Evolutionary conservation across 2,888 invertebrate species (phyloP).

Genomic region (Mesorhabditis sp.): DNA sequence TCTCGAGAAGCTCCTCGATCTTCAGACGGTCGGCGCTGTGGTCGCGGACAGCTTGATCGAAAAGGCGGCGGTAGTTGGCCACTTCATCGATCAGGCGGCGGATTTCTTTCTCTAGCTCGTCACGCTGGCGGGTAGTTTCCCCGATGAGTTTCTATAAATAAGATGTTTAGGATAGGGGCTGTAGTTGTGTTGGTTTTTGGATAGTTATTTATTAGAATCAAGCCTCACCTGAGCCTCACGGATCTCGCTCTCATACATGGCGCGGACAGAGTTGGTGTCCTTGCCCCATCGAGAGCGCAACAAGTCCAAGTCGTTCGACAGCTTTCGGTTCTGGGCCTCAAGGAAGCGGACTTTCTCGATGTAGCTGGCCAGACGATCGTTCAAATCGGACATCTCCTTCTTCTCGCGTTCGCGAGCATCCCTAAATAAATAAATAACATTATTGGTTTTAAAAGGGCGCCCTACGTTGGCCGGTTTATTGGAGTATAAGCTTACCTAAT

Average conservation of each 20-base stretch:
- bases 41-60: constrained; percentile 53
- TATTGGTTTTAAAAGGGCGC: not conserved
- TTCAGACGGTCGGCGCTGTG: constrained; percentile 58
- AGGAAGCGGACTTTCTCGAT: constrained; percentile 61
- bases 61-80: constrained; percentile 19
- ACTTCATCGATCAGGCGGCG: constrained; percentile 19
- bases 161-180: not conserved
- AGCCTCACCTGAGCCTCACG: constrained; percentile 9
- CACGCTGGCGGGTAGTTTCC: constrained; percentile 33
- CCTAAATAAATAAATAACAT: constrained; percentile 52
- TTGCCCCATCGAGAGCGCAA: constrained; percentile 38
- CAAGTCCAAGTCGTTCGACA: constrained; percentile 35
- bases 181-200: not conserved
- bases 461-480: not conserved
- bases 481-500: constrained; percentile 34
- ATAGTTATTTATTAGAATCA: too few species aligned
- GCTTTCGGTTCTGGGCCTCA: constrained; percentile 46
- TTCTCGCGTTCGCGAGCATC: constrained; percentile 62
- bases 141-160: constrained; percentile 29
- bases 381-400: constrained; percentile 64
- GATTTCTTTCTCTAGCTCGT: constrained; percentile 25
- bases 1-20: constrained; percentile 61
- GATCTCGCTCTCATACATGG: constrained; percentile 38
- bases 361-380: constrained; percentile 64
- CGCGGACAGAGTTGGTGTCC: constrained; percentile 28